Base-by-base conservation (phyloP, 2,888 invertebrate species). In the Campaea margaritaria region DNA sequence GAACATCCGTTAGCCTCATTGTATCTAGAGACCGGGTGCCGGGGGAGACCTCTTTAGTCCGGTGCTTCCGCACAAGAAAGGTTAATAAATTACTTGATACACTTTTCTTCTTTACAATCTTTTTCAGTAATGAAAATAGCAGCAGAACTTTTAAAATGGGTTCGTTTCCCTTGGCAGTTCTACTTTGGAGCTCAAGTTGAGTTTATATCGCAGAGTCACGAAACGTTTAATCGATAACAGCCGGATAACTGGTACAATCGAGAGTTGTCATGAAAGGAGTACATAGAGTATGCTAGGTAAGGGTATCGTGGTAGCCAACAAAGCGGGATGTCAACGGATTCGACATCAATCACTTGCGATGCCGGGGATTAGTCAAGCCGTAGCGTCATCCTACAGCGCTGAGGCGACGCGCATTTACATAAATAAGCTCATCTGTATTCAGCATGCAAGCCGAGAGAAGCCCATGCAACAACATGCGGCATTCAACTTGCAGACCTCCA, bases 351-450 rank as follows among this genome's bases (percentile, higher is more conserved):
- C 88, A 87, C 87, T 85, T 85, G 83, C 82, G 84, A 83, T 82
- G 83, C 76, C 74, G 69, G 81, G 86, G 85, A 87, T 88, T 88
- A 86, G 83, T 79, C 76, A 78, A 80, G 78, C 82, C 72, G 78
- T 78, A 75, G 84, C 85, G 83, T 86, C 87, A 86, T 82, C 78
- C 82, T 78, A 68, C 69, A 75, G 74, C 79, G 75, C 71, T 75
- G 78, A 80, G 80, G 84, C 84, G 79, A 82, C 79, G 79, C 74
- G 76, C 83, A 89, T 89, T 88, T 88, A 87, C 89, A 89, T 89
- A 89, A 89, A 88, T 88, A 89, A 88, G 84, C 89, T 88, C 89
- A 89, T 89, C 86, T 89, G 87, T 89, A 89, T 89, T 89, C 89
- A 85, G 82, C 84, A 82, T 88, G 87, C 87, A 85, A 76, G 79